phyloP scores from a whole-genome alignment of 2,797 vertebrate species.

The Psittacula echo region DNA sequence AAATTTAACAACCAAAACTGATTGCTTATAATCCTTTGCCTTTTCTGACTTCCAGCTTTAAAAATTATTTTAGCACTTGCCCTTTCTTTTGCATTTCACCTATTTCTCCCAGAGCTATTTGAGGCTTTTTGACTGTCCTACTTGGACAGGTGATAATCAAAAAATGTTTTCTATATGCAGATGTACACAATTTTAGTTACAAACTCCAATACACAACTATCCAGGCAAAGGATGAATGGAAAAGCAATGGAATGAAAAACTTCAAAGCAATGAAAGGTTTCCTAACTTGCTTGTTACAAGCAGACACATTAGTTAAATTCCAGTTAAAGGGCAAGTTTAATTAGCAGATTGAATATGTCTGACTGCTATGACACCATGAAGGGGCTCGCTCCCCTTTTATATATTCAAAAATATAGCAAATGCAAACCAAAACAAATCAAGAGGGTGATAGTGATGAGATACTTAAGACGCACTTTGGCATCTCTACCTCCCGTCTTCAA shows the following conservation, averaged over 20 bases:
- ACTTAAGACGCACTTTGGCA: not conserved
- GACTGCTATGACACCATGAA: not conserved
- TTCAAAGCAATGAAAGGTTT: not conserved
- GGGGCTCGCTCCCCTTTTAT: not conserved
- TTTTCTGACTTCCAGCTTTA: not conserved
- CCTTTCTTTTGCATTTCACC: not conserved
- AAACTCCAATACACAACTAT: not conserved
- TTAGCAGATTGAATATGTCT: not conserved
- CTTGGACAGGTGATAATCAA: not conserved
- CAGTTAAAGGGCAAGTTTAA: not conserved
- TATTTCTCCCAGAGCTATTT: not conserved
- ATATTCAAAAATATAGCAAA: not conserved
- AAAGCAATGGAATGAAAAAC: not conserved
- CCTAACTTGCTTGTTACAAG: not conserved
- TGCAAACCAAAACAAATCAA: not conserved
- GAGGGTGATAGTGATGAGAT: rapidly evolving
- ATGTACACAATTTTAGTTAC: not conserved
- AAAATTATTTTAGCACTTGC: not conserved
- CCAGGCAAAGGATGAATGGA: not conserved
- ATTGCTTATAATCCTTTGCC: not conserved
- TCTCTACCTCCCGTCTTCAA: not conserved
- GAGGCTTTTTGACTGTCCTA: not conserved
- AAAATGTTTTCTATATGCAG: not conserved
- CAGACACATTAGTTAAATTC: not conserved
- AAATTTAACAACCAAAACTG: not conserved